Percentiles rank a stretch among this genome's conserved stretches.
phyloP scores from a whole-genome alignment of 2,113 vertebrate genomes.

The Montifringilla adamsi region DNA sequence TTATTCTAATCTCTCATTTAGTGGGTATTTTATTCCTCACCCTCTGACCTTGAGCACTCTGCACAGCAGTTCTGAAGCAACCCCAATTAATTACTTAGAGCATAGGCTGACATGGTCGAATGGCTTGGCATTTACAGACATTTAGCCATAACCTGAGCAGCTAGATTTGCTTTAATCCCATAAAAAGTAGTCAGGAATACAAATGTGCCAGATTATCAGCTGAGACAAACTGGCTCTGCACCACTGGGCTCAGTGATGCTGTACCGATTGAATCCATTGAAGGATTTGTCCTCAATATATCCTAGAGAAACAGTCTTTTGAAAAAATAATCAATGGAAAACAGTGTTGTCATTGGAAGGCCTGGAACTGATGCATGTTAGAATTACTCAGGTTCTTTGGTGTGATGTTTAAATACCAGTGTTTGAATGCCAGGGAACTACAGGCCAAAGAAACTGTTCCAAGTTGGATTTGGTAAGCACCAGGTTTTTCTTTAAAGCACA shows the following conservation, averaged over 20 bases:
- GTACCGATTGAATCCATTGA: background rate
- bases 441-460: conserved; percentile 41
- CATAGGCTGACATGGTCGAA: background rate
- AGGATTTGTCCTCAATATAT: background rate
- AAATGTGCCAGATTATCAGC: background rate
- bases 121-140: background rate
- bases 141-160: background rate
- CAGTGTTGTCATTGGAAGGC: background rate
- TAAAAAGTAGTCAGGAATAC: background rate
- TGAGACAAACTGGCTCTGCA: background rate
- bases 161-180: conserved; percentile 6
- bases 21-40: background rate
- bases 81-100: background rate
- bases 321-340: background rate
- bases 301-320: background rate
- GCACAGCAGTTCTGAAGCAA: background rate
- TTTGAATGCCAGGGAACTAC: background rate
- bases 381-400: background rate
- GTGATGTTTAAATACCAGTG: background rate
- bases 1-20: background rate
- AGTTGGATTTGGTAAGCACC: background rate
- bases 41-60: background rate
- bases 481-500: conserved; percentile 44
- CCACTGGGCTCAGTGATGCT: background rate
- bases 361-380: background rate